Percentiles rank a stretch among this genome's conserved stretches.
These are phyloP conservation scores for Drosophila azteca DNA, from an alignment of 1,140 invertebrate species.

Conservation along the genomic window DNA sequence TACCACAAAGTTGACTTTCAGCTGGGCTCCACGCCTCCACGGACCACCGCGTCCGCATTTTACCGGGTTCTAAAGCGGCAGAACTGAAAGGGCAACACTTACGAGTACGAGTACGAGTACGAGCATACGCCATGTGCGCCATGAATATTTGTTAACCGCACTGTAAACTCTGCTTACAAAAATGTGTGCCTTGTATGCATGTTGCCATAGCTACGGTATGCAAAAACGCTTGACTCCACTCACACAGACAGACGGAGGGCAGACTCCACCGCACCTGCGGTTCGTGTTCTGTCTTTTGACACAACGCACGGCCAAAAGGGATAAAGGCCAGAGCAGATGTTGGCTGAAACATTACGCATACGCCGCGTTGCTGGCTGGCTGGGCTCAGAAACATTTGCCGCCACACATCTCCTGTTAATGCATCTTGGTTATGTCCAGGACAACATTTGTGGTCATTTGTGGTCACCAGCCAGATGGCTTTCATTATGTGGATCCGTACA, in stretches of 20 bases:
- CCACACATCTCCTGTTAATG: constrained; percentile 36
- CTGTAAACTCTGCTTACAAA: constrained; percentile 62
- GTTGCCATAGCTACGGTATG: constrained; percentile 46
- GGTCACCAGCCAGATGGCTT: constrained; percentile 43
- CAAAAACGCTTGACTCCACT: constrained; percentile 36
- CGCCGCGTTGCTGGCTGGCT: constrained; percentile 21
- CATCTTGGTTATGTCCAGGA: constrained; percentile 27
- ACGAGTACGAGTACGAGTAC: no score
- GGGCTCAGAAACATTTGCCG: constrained; percentile 4
- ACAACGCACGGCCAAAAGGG: constrained; percentile 45
- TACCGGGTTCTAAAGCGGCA: constrained; percentile 48
- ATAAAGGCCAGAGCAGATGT: constrained; percentile 44
- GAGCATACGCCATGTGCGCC: constrained; percentile 59
- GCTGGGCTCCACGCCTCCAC: constrained; percentile 6
- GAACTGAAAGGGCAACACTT: constrained; percentile 52
- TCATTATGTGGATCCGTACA: constrained; percentile 33
- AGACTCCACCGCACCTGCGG: constrained; percentile 42
- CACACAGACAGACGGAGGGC: constrained; percentile 10
- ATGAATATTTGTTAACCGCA: constrained; percentile 73
- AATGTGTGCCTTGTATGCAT: constrained; percentile 55
- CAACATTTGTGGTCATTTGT: constrained; percentile 39
- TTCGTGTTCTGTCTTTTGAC: constrained; percentile 49
- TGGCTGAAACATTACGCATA: constrained; percentile 43
- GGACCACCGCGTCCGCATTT: constrained; percentile 58
- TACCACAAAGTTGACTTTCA: no score